Evolutionary conservation across 1,140 invertebrate genomes (phyloP).

Genomic region (Cydia pomonella): DNA sequence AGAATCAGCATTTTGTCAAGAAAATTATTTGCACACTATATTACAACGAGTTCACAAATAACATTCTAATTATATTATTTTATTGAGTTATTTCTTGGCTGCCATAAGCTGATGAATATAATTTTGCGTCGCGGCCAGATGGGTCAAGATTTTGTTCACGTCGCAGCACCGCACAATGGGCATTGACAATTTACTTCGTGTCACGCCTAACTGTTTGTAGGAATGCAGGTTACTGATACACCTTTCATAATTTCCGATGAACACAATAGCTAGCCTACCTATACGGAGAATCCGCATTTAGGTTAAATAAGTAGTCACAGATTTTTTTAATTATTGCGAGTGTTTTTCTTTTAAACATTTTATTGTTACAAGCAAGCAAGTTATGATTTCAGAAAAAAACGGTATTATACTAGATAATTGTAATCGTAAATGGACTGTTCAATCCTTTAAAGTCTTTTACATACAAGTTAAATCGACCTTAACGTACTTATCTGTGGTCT

Average conservation of each 20-base stretch:
- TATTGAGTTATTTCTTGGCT: slow-evolving; percentile 17
- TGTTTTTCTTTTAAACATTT: no score
- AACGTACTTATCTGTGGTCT: no score
- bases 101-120: slow-evolving; percentile 17
- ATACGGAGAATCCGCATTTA: not conserved
- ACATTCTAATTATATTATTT: not conserved
- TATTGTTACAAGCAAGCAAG: no score
- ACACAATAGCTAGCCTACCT: not conserved
- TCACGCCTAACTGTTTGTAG: slow-evolving; percentile 10
- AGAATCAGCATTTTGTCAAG: no score
- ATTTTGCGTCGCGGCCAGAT: slow-evolving; percentile 12
- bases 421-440: no score
- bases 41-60: not conserved
- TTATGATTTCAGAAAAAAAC: no score
- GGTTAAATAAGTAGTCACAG: not conserved
- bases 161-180: not conserved
- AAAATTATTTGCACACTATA: not conserved
- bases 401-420: no score
- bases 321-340: no score
- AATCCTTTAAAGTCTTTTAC: no score
- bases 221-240: slow-evolving; percentile 15
- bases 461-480: no score
- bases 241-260: slow-evolving; percentile 19
- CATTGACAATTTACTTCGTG: slow-evolving; percentile 16
- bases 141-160: slow-evolving; percentile 21